Conservation (phyloP, 2,888 invertebrate genomes). For the Sinotaia quadrata region DNA sequence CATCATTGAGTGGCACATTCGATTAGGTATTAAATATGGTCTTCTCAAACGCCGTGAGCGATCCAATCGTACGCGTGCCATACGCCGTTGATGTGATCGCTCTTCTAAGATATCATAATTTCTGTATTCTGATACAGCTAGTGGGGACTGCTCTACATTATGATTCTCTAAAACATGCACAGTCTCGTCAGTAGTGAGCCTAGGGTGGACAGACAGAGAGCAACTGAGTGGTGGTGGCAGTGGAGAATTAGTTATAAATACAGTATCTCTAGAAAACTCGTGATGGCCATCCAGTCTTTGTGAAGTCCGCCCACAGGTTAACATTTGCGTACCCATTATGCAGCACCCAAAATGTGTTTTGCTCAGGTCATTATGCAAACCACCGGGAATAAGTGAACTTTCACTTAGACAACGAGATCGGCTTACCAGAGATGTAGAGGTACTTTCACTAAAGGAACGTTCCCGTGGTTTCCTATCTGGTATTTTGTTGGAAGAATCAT, state of each 20-base stretch:
- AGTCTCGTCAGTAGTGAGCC: constrained; percentile 14
- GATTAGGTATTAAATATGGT: constrained; percentile 65
- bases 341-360: constrained; percentile 1
- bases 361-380: neutral
- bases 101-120: constrained; percentile 40
- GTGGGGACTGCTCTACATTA: constrained; percentile 20
- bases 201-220: neutral
- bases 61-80: constrained; percentile 41
- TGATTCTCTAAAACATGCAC: no score
- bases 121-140: constrained; percentile 38
- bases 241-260: constrained; percentile 8
- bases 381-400: neutral
- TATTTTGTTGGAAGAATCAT: no score
- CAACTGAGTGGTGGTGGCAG: neutral
- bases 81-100: constrained; percentile 36
- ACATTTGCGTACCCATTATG: constrained; percentile 7
- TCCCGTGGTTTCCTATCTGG: neutral
- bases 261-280: neutral
- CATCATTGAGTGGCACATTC: constrained; percentile 54
- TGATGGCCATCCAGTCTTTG: neutral
- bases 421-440: neutral
- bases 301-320: constrained; percentile 1
- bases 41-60: constrained; percentile 42
- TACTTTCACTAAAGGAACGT: constrained; percentile 24
- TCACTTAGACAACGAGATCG: constrained; percentile 7